A percentile compares a stretch with the other conserved stretches of the same genome.
phyloP scores from a whole-genome alignment of 1,140 invertebrate species.

The Tetramorium simillimum region DNA sequence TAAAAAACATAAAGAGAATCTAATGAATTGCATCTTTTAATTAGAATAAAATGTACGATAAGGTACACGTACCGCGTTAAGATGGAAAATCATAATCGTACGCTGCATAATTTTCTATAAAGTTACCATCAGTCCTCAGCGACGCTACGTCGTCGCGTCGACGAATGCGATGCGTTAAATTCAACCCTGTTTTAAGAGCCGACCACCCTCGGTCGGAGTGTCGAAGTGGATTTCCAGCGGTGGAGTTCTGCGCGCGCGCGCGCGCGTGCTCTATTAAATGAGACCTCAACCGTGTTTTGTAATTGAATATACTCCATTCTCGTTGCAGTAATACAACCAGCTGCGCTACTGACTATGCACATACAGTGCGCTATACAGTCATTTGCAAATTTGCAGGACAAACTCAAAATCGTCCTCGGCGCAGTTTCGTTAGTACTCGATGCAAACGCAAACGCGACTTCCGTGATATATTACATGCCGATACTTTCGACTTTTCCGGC shows the following conservation, averaged over 20 bases:
- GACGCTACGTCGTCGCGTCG: background rate
- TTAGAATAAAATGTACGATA: background rate
- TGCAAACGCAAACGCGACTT: background rate
- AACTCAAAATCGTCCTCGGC: constrained; percentile 28
- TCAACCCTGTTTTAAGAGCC: constrained; percentile 18
- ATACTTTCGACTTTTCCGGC: background rate
- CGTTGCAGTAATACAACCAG: constrained; percentile 65
- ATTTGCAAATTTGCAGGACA: constrained; percentile 65
- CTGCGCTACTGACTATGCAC: constrained; percentile 65
- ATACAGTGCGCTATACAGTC: constrained; percentile 47
- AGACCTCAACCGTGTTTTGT: constrained; percentile 61
- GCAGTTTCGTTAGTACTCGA: background rate
- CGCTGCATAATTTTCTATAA: background rate
- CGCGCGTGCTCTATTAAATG: constrained; percentile 35
- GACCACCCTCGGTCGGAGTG: background rate
- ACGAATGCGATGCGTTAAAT: background rate
- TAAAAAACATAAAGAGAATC: background rate
- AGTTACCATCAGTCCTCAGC: background rate
- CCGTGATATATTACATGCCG: background rate
- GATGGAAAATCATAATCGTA: background rate
- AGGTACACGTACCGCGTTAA: background rate
- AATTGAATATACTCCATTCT: constrained; percentile 68
- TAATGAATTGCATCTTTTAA: background rate
- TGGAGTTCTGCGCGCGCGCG: background rate
- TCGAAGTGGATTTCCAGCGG: constrained; percentile 16